A percentile compares a stretch with the other conserved stretches of the same genome.
Evolutionary conservation across 2,113 vertebrate genomes (phyloP).

Genomic region (Myotis davidii): DNA sequence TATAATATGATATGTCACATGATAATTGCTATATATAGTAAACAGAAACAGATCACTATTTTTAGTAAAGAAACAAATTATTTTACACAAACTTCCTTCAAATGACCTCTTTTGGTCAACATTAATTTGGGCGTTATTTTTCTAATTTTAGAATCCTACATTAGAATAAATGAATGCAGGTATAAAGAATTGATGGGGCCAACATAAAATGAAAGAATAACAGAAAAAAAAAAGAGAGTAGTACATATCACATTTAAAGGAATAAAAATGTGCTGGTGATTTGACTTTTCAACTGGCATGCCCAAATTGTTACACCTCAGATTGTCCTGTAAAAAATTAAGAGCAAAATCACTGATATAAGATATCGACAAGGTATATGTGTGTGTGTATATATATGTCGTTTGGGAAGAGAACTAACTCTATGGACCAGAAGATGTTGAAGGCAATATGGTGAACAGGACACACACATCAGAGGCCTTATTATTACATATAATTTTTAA

Average conservation of each 20-base stretch:
- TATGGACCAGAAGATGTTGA: background rate
- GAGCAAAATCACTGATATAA: background rate
- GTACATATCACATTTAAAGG: background rate
- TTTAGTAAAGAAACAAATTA: background rate
- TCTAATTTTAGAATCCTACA: background rate
- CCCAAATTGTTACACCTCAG: background rate
- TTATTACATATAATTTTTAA: background rate
- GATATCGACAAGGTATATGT: background rate
- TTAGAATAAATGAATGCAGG: background rate
- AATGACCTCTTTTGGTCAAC: background rate
- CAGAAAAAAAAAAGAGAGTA: background rate
- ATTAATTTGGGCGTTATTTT: background rate
- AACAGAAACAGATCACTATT: background rate
- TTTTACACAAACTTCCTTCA: background rate
- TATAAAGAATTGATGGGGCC: background rate
- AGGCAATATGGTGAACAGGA: background rate
- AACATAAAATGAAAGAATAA: background rate
- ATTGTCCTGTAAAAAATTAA: background rate
- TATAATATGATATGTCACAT: accelerated
- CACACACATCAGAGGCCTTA: background rate
- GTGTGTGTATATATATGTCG: too few species aligned
- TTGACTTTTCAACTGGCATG: background rate
- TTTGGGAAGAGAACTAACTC: background rate
- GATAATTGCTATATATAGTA: background rate
- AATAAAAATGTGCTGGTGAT: background rate